These are phyloP conservation scores for Procambarus clarkii DNA, from an alignment of 1,140 invertebrate genomes.

Conservation along the genomic window DNA sequence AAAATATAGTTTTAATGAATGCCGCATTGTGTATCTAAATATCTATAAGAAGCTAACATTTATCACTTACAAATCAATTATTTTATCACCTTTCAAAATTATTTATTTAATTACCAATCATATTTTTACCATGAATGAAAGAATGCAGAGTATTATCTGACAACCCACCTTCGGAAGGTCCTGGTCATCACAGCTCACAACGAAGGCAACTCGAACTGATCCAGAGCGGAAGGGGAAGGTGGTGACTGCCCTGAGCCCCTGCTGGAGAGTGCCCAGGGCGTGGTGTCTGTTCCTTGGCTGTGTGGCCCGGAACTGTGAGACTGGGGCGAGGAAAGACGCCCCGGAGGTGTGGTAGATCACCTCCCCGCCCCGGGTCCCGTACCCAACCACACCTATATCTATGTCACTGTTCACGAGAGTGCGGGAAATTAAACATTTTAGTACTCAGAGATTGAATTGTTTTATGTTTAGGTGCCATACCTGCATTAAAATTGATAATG, in stretches of 20 bases:
- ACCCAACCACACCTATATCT: slow-evolving; percentile 32
- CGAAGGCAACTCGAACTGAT: slow-evolving; percentile 40
- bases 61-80: too few species aligned
- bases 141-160: not conserved
- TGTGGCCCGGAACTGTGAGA: slow-evolving; percentile 9
- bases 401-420: slow-evolving; percentile 19
- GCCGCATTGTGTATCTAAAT: too few species aligned
- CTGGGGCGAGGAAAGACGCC: slow-evolving; percentile 23
- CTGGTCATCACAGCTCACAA: slow-evolving; percentile 32
- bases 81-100: too few species aligned
- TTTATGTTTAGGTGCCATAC: not conserved
- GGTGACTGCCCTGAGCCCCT: slow-evolving; percentile 39
- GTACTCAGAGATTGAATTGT: not conserved
- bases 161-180: slow-evolving; percentile 51
- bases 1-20: too few species aligned
- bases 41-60: too few species aligned
- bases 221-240: slow-evolving; percentile 52
- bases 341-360: slow-evolving; percentile 37
- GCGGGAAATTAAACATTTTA: not conserved
- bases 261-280: slow-evolving; percentile 35
- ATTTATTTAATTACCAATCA: too few species aligned
- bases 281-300: slow-evolving; percentile 15
- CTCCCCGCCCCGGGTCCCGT: slow-evolving; percentile 43
- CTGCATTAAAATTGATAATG: too few species aligned
- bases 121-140: too few species aligned